Conservation (phyloP, 2,888 invertebrate genomes). For the Himalopsyche japonica region DNA sequence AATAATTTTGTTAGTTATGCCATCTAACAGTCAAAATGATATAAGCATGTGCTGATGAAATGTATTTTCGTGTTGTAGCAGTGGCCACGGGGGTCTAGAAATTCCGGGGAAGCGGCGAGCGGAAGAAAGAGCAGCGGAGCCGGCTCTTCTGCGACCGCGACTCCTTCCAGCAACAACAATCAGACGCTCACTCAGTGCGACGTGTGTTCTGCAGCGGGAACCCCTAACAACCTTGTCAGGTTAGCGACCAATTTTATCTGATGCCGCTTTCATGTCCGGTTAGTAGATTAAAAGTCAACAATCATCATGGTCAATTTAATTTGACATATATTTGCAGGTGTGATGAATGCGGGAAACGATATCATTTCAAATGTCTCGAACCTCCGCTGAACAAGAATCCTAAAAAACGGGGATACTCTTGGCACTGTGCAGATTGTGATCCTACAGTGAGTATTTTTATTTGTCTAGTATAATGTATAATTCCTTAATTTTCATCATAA, state of each 20-base stretch:
- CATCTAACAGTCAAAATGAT: background rate
- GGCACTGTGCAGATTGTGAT: slow-evolving; percentile 96
- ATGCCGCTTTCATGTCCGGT: no score
- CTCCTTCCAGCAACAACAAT: slow-evolving; percentile 49
- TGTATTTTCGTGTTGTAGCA: background rate
- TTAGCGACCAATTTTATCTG: slow-evolving; percentile 43
- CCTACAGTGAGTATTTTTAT: slow-evolving; percentile 69
- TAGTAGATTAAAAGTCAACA: background rate
- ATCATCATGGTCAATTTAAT: background rate
- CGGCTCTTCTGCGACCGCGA: slow-evolving; percentile 1
- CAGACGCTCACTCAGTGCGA: slow-evolving; percentile 64
- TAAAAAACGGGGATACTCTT: slow-evolving; percentile 90
- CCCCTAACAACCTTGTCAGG: slow-evolving; percentile 69
- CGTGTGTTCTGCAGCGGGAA: slow-evolving; percentile 67
- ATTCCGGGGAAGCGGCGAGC: slow-evolving; percentile 42
- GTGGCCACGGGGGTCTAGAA: slow-evolving; percentile 11
- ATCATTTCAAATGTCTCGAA: slow-evolving; percentile 91
- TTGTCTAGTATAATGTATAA: background rate
- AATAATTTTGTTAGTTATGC: no score
- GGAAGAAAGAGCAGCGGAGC: slow-evolving; percentile 10
- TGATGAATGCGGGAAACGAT: slow-evolving; percentile 87
- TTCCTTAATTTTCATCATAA: no score
- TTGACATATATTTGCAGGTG: slow-evolving; percentile 62
- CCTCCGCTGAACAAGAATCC: slow-evolving; percentile 94
- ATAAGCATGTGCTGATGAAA: background rate